Percentiles rank a stretch among this genome's conserved stretches.
Conservation (phyloP, 2,113 vertebrate species). For the Sminthopsis crassicaudata region DNA sequence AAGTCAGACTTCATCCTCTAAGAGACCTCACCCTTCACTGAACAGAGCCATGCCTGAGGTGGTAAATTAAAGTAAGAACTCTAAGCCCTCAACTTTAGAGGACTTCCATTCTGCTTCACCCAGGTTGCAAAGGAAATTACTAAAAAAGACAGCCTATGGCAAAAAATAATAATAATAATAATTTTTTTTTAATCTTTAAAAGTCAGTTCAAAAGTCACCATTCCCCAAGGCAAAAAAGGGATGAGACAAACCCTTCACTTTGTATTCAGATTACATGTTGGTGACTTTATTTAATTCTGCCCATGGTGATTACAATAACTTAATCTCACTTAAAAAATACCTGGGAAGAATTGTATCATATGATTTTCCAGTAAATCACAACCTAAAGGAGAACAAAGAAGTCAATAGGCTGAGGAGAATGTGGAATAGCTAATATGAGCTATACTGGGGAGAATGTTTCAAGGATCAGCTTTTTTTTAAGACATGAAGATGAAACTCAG, state of each 20-base stretch:
- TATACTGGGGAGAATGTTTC: background rate
- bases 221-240: background rate
- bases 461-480: no score
- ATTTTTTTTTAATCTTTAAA: background rate
- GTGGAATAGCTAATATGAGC: background rate
- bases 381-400: background rate
- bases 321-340: background rate
- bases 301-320: background rate
- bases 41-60: no score
- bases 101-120: no score
- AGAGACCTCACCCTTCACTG: background rate
- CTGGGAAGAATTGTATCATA: background rate
- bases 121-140: no score
- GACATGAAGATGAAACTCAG: background rate
- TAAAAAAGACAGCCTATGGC: no score
- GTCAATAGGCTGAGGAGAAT: background rate
- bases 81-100: no score
- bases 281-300: background rate
- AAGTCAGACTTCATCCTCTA: background rate
- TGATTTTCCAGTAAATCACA: background rate
- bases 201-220: background rate
- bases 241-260: background rate
- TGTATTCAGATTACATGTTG: background rate
- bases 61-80: no score
- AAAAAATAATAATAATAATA: no score